Percentiles rank a stretch among this genome's conserved stretches.
Conservation (phyloP, 2,888 invertebrate genomes). For the Agriopis marginaria region DNA sequence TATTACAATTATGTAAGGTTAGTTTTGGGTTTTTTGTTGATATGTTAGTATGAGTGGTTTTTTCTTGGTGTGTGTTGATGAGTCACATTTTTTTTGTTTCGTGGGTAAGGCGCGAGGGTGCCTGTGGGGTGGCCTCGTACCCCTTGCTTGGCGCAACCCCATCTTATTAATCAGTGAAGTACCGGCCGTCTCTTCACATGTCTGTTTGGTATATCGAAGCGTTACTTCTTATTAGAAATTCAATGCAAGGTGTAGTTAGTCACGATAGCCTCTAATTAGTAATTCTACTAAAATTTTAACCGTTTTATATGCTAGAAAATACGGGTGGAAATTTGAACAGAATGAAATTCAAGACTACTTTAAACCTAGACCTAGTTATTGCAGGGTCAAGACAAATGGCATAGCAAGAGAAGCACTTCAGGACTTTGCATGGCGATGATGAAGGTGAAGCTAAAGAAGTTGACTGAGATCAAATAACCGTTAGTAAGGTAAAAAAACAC, state of each 20-base stretch:
- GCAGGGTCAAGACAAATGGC: not conserved
- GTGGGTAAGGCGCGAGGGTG: slow-evolving; percentile 85
- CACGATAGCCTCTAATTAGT: slow-evolving; percentile 33
- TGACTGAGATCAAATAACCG: no score
- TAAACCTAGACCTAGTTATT: not conserved
- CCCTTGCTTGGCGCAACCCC: slow-evolving; percentile 84
- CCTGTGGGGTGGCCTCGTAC: slow-evolving; percentile 78
- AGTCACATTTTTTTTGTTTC: slow-evolving; percentile 87
- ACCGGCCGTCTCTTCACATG: slow-evolving; percentile 84
- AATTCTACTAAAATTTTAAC: not conserved
- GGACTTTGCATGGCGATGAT: no score
- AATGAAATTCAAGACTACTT: not conserved
- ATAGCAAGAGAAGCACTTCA: no score
- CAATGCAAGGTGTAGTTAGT: slow-evolving; percentile 50
- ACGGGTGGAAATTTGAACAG: not conserved
- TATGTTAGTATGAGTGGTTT: slow-evolving; percentile 66
- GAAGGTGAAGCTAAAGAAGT: no score
- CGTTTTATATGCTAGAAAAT: not conserved
- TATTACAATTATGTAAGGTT: slow-evolving; percentile 71
- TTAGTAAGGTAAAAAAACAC: no score
- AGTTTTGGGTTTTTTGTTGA: slow-evolving; percentile 64
- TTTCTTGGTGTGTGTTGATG: slow-evolving; percentile 84
- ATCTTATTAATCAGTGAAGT: slow-evolving; percentile 87
- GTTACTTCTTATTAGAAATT: slow-evolving; percentile 77
- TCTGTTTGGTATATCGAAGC: slow-evolving; percentile 72